Percentiles rank a stretch among this genome's conserved stretches.
phyloP scores from a whole-genome alignment of 1,140 invertebrate species.

The Drosophila nasuta region DNA sequence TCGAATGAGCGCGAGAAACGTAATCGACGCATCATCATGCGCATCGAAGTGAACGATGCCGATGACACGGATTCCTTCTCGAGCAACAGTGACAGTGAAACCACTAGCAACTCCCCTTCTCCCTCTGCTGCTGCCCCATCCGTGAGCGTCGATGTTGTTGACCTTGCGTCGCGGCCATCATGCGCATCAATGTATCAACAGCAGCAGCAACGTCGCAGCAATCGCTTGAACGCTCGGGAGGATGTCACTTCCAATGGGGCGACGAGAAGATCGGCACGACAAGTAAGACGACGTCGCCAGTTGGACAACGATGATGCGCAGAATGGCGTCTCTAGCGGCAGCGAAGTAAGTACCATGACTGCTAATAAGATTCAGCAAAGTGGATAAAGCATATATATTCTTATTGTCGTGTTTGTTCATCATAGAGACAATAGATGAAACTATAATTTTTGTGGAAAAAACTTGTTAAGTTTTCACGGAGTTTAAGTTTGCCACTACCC shows the following conservation, averaged over 20 bases:
- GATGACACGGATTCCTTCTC: constrained; percentile 60
- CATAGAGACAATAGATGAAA: too few species aligned
- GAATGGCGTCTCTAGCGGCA: constrained; percentile 77
- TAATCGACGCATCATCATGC: constrained; percentile 81
- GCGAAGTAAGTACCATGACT: constrained; percentile 70
- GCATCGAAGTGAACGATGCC: constrained; percentile 81
- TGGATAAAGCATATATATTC: too few species aligned
- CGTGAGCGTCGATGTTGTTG: constrained; percentile 26
- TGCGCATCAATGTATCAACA: constrained; percentile 31
- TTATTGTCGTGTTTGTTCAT: too few species aligned
- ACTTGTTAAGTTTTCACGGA: too few species aligned
- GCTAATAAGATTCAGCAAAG: too few species aligned
- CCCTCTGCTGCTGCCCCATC: constrained; percentile 20
- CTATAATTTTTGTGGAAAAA: too few species aligned
- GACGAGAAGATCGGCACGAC: constrained; percentile 40
- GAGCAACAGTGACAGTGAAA: constrained; percentile 52
- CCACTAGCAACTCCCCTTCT: not conserved
- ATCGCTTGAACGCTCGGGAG: constrained; percentile 42
- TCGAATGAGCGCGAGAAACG: constrained; percentile 46
- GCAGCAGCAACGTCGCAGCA: constrained; percentile 18
- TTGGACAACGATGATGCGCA: constrained; percentile 66
- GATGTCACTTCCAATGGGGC: constrained; percentile 65
- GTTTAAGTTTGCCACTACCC: too few species aligned
- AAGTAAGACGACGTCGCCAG: constrained; percentile 75
- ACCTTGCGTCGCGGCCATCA: constrained; percentile 47